A percentile compares a stretch with the other conserved stretches of the same genome.
Evolutionary conservation across 2,888 invertebrate genomes (phyloP).

Genomic region (Chymomyza amoena): DNA sequence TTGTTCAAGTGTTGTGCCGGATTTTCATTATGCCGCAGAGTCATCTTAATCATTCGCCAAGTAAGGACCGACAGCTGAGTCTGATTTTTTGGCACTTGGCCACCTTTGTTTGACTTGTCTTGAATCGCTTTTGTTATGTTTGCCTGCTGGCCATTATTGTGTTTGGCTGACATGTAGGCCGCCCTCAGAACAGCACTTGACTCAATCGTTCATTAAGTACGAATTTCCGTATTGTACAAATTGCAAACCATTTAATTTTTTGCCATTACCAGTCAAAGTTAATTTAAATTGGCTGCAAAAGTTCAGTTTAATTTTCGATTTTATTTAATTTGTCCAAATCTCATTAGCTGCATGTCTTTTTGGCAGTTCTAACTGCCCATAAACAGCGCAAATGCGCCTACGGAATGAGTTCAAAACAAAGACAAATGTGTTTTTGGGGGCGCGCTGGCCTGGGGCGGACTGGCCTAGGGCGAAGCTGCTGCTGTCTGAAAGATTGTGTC

Average conservation of each 20-base stretch:
- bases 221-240: constrained; percentile 21
- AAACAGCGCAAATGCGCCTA: neutral
- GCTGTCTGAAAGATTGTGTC: constrained; percentile 29
- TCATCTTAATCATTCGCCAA: constrained; percentile 34
- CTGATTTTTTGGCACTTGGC: constrained; percentile 7
- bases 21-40: constrained; percentile 23
- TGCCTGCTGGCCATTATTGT: neutral
- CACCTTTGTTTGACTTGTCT: constrained; percentile 30
- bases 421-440: constrained; percentile 22
- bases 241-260: constrained; percentile 8
- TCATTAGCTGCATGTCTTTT: constrained; percentile 28
- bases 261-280: neutral
- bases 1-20: constrained; percentile 26
- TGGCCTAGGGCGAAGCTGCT: constrained; percentile 4
- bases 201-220: constrained; percentile 30
- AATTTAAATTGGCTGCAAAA: constrained; percentile 32
- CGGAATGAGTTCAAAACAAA: constrained; percentile 27
- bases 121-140: neutral
- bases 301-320: constrained; percentile 27
- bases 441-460: neutral
- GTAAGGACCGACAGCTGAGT: neutral
- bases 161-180: neutral
- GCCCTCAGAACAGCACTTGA: neutral
- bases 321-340: constrained; percentile 39
- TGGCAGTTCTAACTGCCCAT: neutral